phyloP scores from a whole-genome alignment of 2,888 invertebrate species.

The Sinodicranocentrus sp. region DNA sequence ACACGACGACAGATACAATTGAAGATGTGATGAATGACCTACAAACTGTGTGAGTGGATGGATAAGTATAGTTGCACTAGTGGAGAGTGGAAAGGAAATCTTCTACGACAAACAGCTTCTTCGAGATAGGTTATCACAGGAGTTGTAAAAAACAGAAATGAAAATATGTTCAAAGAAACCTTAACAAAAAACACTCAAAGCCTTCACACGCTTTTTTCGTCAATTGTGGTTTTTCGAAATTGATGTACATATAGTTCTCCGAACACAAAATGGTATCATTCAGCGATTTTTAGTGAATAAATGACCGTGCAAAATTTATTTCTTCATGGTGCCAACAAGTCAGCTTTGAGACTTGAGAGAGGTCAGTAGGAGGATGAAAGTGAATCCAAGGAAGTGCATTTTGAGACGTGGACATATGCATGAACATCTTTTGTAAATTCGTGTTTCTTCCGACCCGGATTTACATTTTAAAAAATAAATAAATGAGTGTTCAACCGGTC shows the following conservation, averaged over 20 bases:
- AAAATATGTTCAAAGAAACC: no score
- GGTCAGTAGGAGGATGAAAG: background rate
- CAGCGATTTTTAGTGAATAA: background rate
- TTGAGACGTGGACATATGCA: no score
- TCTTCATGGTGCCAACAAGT: background rate
- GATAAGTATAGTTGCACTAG: background rate
- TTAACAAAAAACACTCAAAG: no score
- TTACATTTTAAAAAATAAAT: background rate
- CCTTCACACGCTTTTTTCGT: no score
- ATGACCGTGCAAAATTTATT: background rate
- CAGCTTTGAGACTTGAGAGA: no score
- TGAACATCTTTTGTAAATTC: background rate
- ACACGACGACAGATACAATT: background rate
- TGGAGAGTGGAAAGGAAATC: background rate
- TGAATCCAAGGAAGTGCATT: background rate
- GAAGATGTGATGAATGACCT: conserved; percentile 14
- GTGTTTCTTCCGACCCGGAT: background rate
- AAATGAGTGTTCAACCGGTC: background rate
- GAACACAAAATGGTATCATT: no score
- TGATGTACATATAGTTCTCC: no score
- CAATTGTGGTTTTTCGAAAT: no score
- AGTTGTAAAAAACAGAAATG: no score
- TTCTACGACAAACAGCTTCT: no score
- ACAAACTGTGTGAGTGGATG: background rate
- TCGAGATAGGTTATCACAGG: no score